Evolutionary conservation across 1,140 invertebrate species (phyloP), one percentile per base, ranked within the genome.

Genomic region (Lordiphosa collinella): DNA sequence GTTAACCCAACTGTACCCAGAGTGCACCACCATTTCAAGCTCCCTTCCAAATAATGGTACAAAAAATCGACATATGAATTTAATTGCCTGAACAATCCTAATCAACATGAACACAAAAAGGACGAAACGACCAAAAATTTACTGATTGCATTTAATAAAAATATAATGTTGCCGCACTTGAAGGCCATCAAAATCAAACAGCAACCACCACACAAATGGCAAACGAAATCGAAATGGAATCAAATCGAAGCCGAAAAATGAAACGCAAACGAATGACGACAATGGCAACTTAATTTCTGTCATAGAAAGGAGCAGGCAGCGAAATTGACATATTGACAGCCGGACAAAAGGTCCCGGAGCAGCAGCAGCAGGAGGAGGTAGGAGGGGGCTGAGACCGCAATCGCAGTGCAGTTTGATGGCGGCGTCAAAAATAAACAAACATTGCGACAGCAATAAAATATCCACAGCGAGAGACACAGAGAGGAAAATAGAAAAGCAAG

Each of bases 361-460:
- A 52, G 49, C 56, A 41, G 36, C 48, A 47, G 16, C 43, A 55
- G 50, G 41, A 55, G 40, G 16, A 43, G 52, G 40, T 12, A 10
- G 36, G 14, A 22, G 38, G 13, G 2, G 37, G 31, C 7, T 18
- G 14, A 36, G 8, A 52, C 12, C 35, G n/a, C 44, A 54, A 70
- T 37, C 51, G 74, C 71, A 63, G 36, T 74, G 70, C 75, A 79
- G 57, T 79, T 65, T 61, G 47, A 62, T 44, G 59, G 56, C 60
- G 58, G 67, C 64, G 78, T 72, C 78, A 76, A 76, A 82, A 84
- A 76, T 69, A 84, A 67, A 76, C 72, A 82, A 76, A 82, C 78
- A 82, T 84, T 82, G 78, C 78, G 78, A 84, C 71, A 62, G 71
- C 71, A 80, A 80, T 82, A 80, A 80, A 82, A 82, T 80, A 80